phyloP scores from a whole-genome alignment of 2,888 invertebrate genomes.

The Limnephilus rhombicus region DNA sequence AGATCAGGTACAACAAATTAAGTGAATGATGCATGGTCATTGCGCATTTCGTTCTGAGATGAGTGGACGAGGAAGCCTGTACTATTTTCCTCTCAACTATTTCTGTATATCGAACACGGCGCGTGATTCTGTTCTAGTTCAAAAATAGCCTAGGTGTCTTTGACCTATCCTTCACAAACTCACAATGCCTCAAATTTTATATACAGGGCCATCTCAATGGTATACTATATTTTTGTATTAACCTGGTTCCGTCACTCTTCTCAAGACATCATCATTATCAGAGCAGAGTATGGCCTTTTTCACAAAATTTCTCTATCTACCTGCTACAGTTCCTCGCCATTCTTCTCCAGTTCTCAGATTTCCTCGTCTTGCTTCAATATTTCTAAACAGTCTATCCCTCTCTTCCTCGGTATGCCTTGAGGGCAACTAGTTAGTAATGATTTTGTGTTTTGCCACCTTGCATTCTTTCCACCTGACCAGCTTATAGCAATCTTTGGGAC shows the following conservation, averaged over 20 bases:
- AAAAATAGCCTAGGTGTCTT: conserved; percentile 9
- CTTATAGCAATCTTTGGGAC: neutral
- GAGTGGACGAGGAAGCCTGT: neutral
- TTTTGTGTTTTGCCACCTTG: neutral
- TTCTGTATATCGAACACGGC: neutral
- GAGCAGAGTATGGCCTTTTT: neutral
- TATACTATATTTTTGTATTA: neutral
- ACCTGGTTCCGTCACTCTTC: neutral
- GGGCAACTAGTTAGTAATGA: neutral
- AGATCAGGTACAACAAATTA: neutral
- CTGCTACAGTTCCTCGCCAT: neutral
- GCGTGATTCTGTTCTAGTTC: conserved; percentile 21
- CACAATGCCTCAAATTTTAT: neutral
- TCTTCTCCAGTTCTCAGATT: neutral
- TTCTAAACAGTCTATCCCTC: neutral
- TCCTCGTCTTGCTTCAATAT: neutral
- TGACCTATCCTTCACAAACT: neutral
- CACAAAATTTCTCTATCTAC: neutral
- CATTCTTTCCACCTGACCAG: neutral
- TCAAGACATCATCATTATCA: neutral
- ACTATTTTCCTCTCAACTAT: conserved; percentile 22
- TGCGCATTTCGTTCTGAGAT: neutral
- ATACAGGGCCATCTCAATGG: too few species aligned
- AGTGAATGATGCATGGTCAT: neutral
- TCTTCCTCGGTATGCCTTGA: neutral